Evolutionary conservation across 2,888 invertebrate genomes (phyloP), one percentile per base, ranked within the genome.

Genomic region (Mythimna loreyi): DNA sequence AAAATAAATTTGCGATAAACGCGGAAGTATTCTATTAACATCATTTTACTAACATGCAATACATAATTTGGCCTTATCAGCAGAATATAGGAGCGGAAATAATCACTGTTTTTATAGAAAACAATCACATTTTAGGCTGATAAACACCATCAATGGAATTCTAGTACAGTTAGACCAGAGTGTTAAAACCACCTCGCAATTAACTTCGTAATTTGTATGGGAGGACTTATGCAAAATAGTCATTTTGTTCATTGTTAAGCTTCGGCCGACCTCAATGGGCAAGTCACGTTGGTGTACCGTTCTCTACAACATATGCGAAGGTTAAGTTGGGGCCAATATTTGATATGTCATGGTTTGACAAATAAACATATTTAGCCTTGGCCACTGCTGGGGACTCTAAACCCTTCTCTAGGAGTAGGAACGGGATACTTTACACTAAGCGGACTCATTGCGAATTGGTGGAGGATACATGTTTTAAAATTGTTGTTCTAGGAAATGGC

Each of bases 181-280:
- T 60, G 36, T 78, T 33, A 45, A 50, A 28, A 50, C 23, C 28
- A 60, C 40, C 56, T 36, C n/a, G 3, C 49, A 72, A 8, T 36
- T 63, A 25, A 50, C 36, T 40, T 40, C 36, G 45, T 64, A 79
- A 64, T 79, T 56, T 79, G 49, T 80, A 45, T 25, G 59, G 55
- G 49, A 81, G 62, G 78, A 53, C 59, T 66, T 73, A 78, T 81
- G 78, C 36, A 61, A 67, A 73, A 58, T n/a, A 65, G 74, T n/a
- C 59, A 73, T 82, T 78, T 67, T 40, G 59, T 77, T 63, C 53
- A 77, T 78, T 71, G 65, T 67, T 67, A 67, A 77, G 67, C 56
- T 56, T 62, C 28, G n/a, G 3, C 1, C 62, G 61, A 80, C 78
- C 78, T 78, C 65, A 66, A 47, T 58, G 50, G 21, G 16, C 62